Evolutionary conservation across 2,888 invertebrate species (phyloP), one percentile per base, ranked within the genome.

Genomic region (Octodonta nipae): DNA sequence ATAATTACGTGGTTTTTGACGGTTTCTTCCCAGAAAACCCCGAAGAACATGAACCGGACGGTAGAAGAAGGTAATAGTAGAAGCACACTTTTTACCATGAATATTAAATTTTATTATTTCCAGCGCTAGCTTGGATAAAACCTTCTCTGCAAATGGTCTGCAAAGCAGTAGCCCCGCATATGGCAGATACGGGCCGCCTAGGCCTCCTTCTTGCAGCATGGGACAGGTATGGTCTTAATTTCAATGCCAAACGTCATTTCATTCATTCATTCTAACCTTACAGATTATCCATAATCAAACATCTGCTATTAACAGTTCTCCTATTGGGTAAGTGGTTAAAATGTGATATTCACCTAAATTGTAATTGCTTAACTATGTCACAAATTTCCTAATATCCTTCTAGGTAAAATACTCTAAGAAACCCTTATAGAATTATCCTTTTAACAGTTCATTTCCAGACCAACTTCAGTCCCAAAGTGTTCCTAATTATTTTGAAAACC

Each of bases 1-100:
- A 87, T 58, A 86, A 88, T 58, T 88, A 84, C 62, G 87, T 86
- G 17, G 75, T 89, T 11, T 89, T 78, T 57, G 75, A 78, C 43
- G 81, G 79, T 30, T 87, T 87, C 61, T 88, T 89, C 46, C 52
- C 55, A 3, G 10, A 22, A 4, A 22, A 3, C 22, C 3, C 10
- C 22, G 22, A 11, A 2, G 22, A 22, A 11, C n/a, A 22, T 11
- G 22, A 10, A 2, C 11, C 7, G 2, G 28, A 12, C 46, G 51
- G n/a, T n/a, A n/a, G n/a, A n/a, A n/a, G n/a, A n/a, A n/a, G n/a
- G n/a, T n/a, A n/a, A n/a, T n/a, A n/a, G n/a, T n/a, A n/a, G n/a
- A n/a, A n/a, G n/a, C n/a, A n/a, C n/a, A n/a, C n/a, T n/a, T n/a
- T n/a, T n/a, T n/a, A n/a, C n/a, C n/a, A n/a, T n/a, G n/a, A n/a